A percentile compares a stretch with the other conserved stretches of the same genome.
phyloP scores from a whole-genome alignment of 2,888 invertebrate genomes.

The Helobdella robusta region DNA sequence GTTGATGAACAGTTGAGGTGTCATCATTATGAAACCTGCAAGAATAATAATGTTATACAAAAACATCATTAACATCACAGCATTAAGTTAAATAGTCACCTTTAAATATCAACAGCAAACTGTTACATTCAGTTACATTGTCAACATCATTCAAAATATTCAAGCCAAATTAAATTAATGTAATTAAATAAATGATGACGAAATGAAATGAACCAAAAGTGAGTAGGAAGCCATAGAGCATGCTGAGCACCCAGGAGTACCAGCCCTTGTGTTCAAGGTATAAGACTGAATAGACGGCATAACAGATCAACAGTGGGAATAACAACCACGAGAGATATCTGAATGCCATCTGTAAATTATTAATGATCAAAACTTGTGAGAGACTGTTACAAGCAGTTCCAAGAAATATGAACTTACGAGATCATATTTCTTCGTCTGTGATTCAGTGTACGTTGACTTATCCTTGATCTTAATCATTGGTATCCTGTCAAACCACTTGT shows the following conservation, averaged over 20 bases:
- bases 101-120: neutral
- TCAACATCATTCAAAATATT: neutral
- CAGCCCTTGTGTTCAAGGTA: slow-evolving; percentile 93
- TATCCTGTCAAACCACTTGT: slow-evolving; percentile 65
- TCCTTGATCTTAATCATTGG: slow-evolving; percentile 75
- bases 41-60: neutral
- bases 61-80: neutral
- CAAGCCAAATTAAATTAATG: neutral
- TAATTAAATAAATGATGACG: neutral
- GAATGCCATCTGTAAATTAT: slow-evolving; percentile 71
- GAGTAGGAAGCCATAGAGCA: slow-evolving; percentile 92
- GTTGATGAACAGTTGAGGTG: slow-evolving; percentile 98
- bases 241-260: slow-evolving; percentile 92
- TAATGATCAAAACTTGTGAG: neutral
- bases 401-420: slow-evolving; percentile 49
- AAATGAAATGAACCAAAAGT: slow-evolving; percentile 60
- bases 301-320: slow-evolving; percentile 84
- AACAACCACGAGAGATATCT: slow-evolving; percentile 86
- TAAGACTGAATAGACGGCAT: slow-evolving; percentile 83
- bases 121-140: neutral
- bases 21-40: slow-evolving; percentile 95
- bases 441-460: slow-evolving; percentile 91
- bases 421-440: slow-evolving; percentile 86
- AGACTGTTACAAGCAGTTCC: neutral
- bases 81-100: neutral